phyloP scores from a whole-genome alignment of 2,797 vertebrate species.

The Fistularia commersonii region DNA sequence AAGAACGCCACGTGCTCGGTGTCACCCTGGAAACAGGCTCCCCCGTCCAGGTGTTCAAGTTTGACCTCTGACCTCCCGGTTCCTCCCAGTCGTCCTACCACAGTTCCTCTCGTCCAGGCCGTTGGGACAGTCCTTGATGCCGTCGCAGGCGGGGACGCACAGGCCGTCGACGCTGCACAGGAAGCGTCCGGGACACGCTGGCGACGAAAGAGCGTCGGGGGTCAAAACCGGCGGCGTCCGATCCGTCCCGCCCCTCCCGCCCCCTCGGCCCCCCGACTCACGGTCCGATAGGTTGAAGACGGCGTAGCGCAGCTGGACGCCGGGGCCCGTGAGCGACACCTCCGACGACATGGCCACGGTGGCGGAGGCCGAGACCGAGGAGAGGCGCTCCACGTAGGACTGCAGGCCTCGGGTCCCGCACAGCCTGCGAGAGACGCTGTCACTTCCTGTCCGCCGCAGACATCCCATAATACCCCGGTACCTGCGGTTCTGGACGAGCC shows the following conservation, averaged over 20 bases:
- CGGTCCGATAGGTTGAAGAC: slow-evolving; percentile 89
- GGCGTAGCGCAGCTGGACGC: slow-evolving; percentile 83
- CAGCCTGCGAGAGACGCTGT: slow-evolving; percentile 63
- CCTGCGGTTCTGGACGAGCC: slow-evolving; percentile 89
- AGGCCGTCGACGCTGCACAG: slow-evolving; percentile 84
- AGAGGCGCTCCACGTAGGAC: slow-evolving; percentile 82
- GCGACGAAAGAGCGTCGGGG: too few relatives aligned
- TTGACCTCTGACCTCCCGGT: too few relatives aligned
- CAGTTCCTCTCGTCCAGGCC: slow-evolving; percentile 92
- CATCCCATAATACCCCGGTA: slow-evolving; percentile 26
- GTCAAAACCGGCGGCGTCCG: too few relatives aligned
- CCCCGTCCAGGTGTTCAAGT: too few relatives aligned
- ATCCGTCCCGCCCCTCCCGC: too few relatives aligned
- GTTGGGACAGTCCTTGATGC: slow-evolving; percentile 88
- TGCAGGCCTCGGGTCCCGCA: slow-evolving; percentile 84
- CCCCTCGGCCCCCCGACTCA: slow-evolving; percentile 62
- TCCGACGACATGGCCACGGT: slow-evolving; percentile 85
- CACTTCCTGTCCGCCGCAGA: too few relatives aligned
- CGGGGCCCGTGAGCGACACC: slow-evolving; percentile 86
- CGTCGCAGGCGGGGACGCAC: slow-evolving; percentile 88
- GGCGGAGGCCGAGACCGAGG: slow-evolving; percentile 64
- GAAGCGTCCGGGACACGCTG: slow-evolving; percentile 89
- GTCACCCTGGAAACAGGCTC: too few relatives aligned
- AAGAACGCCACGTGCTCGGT: too few relatives aligned
- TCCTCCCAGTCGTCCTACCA: slow-evolving; percentile 63